Conservation (phyloP, 2,113 vertebrate genomes). For the Illadopsis cleaveri region DNA sequence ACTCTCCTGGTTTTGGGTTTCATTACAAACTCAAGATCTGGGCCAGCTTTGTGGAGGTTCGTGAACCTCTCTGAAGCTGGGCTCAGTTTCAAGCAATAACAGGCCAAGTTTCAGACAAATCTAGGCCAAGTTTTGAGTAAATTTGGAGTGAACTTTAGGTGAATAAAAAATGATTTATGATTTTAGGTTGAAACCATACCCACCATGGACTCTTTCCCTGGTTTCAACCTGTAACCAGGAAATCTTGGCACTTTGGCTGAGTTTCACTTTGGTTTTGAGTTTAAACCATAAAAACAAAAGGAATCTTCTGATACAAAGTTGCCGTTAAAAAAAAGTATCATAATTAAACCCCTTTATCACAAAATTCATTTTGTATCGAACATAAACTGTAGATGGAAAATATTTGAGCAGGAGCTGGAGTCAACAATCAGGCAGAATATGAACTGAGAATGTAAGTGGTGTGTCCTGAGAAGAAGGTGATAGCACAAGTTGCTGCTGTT, state of each 20-base stretch:
- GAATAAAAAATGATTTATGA: conserved; percentile 30
- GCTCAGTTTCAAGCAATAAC: conserved; percentile 41
- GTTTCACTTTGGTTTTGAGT: conserved; percentile 11
- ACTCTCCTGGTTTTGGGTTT: conserved; percentile 25
- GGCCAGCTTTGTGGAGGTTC: conserved; percentile 44
- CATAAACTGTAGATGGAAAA: conserved; percentile 53
- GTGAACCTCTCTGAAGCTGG: conserved; percentile 47
- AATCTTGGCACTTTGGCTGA: not conserved
- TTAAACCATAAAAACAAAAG: not conserved
- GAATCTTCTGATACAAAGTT: conserved; percentile 12
- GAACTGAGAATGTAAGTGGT: conserved; percentile 24
- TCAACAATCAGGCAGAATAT: not conserved
- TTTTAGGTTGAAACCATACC: conserved; percentile 38
- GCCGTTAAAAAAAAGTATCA: not conserved
- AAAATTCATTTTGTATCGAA: conserved; percentile 18
- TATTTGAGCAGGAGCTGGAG: conserved; percentile 23
- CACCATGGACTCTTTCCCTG: not conserved
- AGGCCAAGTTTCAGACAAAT: conserved; percentile 23
- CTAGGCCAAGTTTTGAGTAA: conserved; percentile 36
- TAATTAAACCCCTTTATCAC: not conserved
- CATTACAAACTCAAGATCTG: not conserved
- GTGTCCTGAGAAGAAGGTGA: conserved; percentile 1
- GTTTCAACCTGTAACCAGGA: conserved; percentile 19
- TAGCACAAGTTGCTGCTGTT: not conserved
- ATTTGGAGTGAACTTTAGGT: conserved; percentile 49